Conservation (phyloP, 2,888 invertebrate genomes). For the Xestia rhomboidea region DNA sequence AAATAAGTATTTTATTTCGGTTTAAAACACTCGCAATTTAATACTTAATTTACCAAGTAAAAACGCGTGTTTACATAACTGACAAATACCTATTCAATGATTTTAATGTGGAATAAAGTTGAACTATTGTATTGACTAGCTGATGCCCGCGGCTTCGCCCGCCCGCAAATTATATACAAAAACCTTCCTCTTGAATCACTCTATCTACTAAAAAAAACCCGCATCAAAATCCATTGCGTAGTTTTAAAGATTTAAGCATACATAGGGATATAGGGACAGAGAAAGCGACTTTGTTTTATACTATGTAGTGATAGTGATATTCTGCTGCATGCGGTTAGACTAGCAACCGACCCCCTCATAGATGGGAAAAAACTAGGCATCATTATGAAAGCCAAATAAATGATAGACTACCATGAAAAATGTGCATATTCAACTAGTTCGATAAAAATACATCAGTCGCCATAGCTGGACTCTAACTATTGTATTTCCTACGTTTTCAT, state of each 20-base stretch:
- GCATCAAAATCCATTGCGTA: too few relatives aligned
- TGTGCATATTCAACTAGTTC: background rate
- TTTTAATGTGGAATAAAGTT: background rate
- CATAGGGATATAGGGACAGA: too few relatives aligned
- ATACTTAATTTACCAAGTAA: background rate
- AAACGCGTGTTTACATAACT: background rate
- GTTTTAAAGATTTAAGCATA: too few relatives aligned
- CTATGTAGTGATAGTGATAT: too few relatives aligned
- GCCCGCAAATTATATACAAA: too few relatives aligned
- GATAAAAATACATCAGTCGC: background rate
- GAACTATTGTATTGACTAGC: background rate
- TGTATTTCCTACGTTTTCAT: background rate
- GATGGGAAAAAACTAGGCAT: background rate
- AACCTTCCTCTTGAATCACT: too few relatives aligned
- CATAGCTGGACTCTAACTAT: background rate
- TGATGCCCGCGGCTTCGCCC: too few relatives aligned
- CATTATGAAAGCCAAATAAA: background rate
- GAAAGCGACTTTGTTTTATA: too few relatives aligned
- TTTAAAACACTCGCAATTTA: background rate
- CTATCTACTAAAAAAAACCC: too few relatives aligned
- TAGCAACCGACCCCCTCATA: background rate
- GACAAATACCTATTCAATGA: background rate
- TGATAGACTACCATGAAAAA: background rate
- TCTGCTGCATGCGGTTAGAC: background rate
- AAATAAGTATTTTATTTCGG: background rate